Base-by-base conservation (phyloP, 2,113 vertebrate species). In the Prionailurus bengalensis region DNA sequence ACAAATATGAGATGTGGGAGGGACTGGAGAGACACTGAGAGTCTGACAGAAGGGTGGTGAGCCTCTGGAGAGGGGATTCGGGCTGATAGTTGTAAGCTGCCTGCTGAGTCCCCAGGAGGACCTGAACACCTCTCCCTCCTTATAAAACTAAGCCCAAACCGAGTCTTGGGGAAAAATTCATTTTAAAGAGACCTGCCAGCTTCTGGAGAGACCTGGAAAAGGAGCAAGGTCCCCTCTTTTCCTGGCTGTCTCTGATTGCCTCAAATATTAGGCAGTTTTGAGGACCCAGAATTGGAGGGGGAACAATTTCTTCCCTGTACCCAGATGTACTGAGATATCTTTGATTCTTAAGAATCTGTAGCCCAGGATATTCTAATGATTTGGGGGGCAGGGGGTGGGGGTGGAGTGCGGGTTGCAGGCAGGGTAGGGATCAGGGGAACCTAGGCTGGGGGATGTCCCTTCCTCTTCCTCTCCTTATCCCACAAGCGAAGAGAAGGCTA, bases 71-170 rank as follows among this genome's bases (percentile, higher is more conserved):
- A 66, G 36, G 14, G 25, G 48, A 53, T 80, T 36, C 0, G 1
- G 27, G 68, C 29, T n/a, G 88, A 55, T 42, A 36, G 86, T 42
- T 89, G 12, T 55, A 79, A 66, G 85, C 55, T 86, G 68, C 39
- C 58, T 93, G 39, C 78, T 89, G 70, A 74, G 86, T 39, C 74
- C 82, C 51, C 36, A 80, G 68, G 81, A 95, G 82, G 42, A 82
- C 36, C 16, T 3, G 21, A 36, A 70, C 25, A 71, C 31, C 12
- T 33, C 58, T 74, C n/a, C 42, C 36, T 94, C 55, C 65, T 74
- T 87, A 61, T n/a, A 93, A 91, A 92, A 90, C 25, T 71, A 95
- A 97, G 93, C 85, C 78, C 53, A 91, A 91, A 82, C 31, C n/a
- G 88, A 85, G 19, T 58, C 39, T 86, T 85, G 66, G 70, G 61